phyloP scores from a whole-genome alignment of 2,888 invertebrate species.

The Coelogynopora nodosa region DNA sequence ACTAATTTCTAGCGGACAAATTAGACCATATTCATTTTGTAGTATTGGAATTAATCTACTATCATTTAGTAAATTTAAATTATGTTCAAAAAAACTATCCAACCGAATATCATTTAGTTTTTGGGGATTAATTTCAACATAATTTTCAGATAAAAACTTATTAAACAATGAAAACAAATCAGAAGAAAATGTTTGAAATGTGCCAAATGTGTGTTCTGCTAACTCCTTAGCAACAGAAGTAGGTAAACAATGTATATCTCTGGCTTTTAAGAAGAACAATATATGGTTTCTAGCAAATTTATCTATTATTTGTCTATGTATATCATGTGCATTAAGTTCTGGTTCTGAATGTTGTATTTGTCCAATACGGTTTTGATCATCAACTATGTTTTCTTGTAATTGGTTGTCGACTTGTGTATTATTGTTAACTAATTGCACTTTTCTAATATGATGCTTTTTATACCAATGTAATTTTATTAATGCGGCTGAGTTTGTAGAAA shows the following conservation, averaged over 20 bases:
- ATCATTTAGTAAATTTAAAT: background rate
- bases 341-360: too few species aligned
- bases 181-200: background rate
- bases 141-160: background rate
- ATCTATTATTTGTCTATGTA: background rate
- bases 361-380: too few species aligned
- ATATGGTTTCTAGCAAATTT: background rate
- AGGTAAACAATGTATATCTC: background rate
- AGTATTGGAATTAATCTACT: background rate
- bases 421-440: too few species aligned
- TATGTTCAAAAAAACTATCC: background rate
- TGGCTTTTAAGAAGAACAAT: background rate
- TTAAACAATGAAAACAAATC: background rate
- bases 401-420: too few species aligned
- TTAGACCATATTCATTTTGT: constrained; percentile 45
- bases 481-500: too few species aligned
- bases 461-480: too few species aligned
- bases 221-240: background rate
- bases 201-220: background rate
- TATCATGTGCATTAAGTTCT: background rate
- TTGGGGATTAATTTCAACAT: background rate
- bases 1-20: constrained; percentile 37
- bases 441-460: too few species aligned
- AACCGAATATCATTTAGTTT: background rate
- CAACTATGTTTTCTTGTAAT: too few species aligned